Base-by-base conservation (phyloP, 2,888 invertebrate genomes). In the Acronicta psi region DNA sequence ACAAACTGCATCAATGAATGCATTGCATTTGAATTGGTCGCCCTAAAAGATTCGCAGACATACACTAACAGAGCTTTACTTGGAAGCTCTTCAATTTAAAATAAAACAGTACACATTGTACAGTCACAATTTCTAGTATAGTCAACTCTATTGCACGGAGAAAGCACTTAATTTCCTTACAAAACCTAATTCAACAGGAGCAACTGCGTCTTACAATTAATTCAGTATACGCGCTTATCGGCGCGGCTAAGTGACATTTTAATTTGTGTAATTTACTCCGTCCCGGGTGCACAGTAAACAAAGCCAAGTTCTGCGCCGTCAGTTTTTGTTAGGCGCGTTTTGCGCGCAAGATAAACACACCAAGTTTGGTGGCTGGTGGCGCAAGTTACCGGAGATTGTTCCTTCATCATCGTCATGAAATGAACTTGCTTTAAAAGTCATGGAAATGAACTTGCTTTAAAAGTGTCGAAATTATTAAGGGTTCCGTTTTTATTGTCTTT, bases 241-340 rank as follows among this genome's bases (percentile, higher is more conserved):
- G 69, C 52, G 56, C 37, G 41, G 41, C 54, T 59, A 68, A 68
- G 67, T 69, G 67, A 68, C 67, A 59, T 69, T 69, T 69, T 68
- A 68, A 68, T 68, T 68, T 68, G 69, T 64, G 67, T 68, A 68
- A 68, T 69, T 64, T 69, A 63, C 43, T 68, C 43, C 40, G 36
- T 31, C 47, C 41, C 34, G 34, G 25, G 38, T 38, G 23, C 17
- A 45, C 46, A 47, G 64, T 52, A 69, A 55, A 69, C 67, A 69
- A 59, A 38, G 47, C 51, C 31, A 68, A 52, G 67, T 59, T 55
- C 29, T 41, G 51, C 53, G 50, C 40, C 29, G 34, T 16, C 52
- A 16, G 54, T 69, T 68, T 68, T 68, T 69, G 67, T 64, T 51
- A 46, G 57, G n/a, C 52, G 63, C 46, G 45, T 67, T 62, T 69